Base-by-base conservation (phyloP, 1,140 invertebrate genomes). In the Rhizoglyphus robini region DNA sequence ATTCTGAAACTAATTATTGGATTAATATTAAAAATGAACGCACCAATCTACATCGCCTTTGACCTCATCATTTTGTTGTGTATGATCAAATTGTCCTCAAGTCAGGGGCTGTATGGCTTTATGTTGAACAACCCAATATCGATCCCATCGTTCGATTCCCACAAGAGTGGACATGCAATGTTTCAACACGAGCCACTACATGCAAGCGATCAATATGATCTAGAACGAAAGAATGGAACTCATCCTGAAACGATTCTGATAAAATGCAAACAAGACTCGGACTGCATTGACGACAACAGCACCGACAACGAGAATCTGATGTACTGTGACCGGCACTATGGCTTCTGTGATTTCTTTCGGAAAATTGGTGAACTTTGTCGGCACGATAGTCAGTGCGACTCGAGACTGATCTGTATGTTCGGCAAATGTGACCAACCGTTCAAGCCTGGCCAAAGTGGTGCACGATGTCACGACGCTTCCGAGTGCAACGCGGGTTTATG, bases 371-470 rank as follows among this genome's bases (percentile, higher is more conserved):
- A 72, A 18, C 29, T 62, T 8, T 73, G 72, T 60, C 51, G 72
- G 5, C 23, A 64, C 36, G 72, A 73, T 61, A 20, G 65, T 3
- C 71, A 73, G 32, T 73, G 72, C 59, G 57, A 68, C 8, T 65
- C 67, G 25, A 63, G 65, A 49, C 51, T 69, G 20, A 67, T 71
- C 20, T 73, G 72, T 63, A 68, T 73, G 63, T 73, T 71, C 61
- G 72, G 72, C 1, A 65, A 68, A 59, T 73, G 72, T 65, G 36
- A 59, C 18, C 65, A 57, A 49, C 49, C 64, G 41, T 47, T 66
- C 1, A 51, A 65, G 27, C 32, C 32, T 4, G 72, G 72, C 47
- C 48, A 71, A 57, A 31, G 49, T 68, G 72, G 71, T 65, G 31
- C 72, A 4, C 68, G 72, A 4, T 73, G 72, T 49, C 27, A 58